Evolutionary conservation across 2,888 invertebrate species (phyloP).

Genomic region (Heliconius ismenius): DNA sequence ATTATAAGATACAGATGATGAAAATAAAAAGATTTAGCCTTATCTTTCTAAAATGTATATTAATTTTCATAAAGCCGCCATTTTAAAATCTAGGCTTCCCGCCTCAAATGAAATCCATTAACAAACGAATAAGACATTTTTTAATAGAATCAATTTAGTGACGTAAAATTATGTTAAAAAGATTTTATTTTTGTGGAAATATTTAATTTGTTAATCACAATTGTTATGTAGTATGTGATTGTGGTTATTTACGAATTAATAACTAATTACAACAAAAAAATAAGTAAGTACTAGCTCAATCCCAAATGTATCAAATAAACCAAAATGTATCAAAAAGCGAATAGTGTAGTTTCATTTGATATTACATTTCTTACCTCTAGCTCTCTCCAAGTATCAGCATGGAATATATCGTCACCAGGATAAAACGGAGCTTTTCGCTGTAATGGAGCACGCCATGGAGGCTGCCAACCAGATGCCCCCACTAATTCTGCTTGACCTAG

Average conservation of each 20-base stretch:
- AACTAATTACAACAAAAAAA: not conserved
- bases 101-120: not conserved
- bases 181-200: not conserved
- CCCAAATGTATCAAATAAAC: too few relatives aligned
- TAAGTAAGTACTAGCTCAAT: not conserved
- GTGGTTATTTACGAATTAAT: not conserved
- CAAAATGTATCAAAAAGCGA: not conserved
- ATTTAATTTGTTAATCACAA: not conserved
- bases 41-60: not conserved
- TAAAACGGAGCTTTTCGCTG: constrained; percentile 83
- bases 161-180: not conserved
- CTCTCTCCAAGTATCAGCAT: constrained; percentile 78
- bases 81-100: constrained; percentile 1
- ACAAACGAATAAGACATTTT: not conserved
- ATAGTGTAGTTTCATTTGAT: not conserved
- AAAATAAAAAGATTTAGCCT: too few relatives aligned
- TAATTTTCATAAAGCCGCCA: not conserved
- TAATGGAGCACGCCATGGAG: constrained; percentile 81
- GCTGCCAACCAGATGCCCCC: constrained; percentile 78
- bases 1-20: too few relatives aligned
- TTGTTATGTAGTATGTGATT: not conserved
- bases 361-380: constrained; percentile 60
- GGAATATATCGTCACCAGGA: constrained; percentile 77
- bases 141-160: not conserved
- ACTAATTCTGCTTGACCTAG: constrained; percentile 82